These are phyloP conservation scores for Anadara kagoshimensis DNA, from an alignment of 1,140 invertebrate species.

Conservation along the genomic window DNA sequence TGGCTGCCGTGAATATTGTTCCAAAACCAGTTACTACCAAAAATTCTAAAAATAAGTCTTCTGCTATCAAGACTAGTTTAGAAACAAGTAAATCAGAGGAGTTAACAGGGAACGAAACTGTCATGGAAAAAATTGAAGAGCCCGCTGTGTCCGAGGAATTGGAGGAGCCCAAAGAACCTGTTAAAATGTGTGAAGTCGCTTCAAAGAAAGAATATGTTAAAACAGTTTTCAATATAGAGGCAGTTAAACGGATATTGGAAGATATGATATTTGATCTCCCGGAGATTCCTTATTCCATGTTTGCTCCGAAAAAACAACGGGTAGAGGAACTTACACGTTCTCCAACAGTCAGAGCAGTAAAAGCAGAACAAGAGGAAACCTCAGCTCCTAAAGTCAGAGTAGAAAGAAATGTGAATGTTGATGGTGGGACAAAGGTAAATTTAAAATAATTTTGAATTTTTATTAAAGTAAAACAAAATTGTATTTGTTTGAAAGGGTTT, in stretches of 20 bases:
- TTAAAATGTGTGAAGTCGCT: no score
- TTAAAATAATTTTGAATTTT: no score
- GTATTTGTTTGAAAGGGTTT: no score
- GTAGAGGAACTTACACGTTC: slow-evolving; percentile 8
- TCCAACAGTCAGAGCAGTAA: background rate
- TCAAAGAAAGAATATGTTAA: slow-evolving; percentile 19
- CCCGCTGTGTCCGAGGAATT: no score
- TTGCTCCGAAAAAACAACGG: slow-evolving; percentile 16
- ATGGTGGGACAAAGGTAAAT: no score
- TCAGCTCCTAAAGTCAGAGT: background rate
- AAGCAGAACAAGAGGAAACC: background rate
- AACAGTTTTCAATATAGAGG: slow-evolving; percentile 18
- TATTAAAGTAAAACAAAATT: no score
- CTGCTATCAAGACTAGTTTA: no score
- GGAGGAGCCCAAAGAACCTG: no score
- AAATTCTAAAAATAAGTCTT: no score
- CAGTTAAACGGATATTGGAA: slow-evolving; percentile 36
- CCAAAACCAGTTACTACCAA: no score
- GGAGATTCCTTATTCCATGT: slow-evolving; percentile 44
- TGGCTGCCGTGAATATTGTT: slow-evolving; percentile 21
- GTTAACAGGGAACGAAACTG: background rate
- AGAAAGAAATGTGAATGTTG: no score
- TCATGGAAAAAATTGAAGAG: no score
- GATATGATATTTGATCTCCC: slow-evolving; percentile 40
- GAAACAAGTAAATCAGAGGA: background rate